phyloP scores from a whole-genome alignment of 1,140 invertebrate species.

The Berghia stephanieae region DNA sequence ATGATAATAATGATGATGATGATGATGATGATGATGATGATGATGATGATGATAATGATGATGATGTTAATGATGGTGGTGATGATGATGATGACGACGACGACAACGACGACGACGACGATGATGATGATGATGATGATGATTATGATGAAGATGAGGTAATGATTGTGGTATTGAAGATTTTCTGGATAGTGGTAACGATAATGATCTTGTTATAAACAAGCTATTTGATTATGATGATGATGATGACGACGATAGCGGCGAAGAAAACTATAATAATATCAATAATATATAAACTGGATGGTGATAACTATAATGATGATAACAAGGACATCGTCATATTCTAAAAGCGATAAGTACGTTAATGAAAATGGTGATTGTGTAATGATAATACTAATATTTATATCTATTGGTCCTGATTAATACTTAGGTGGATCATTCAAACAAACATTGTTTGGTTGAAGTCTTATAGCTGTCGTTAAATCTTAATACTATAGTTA shows the following conservation, averaged over 20 bases:
- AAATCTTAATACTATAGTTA: too few relatives aligned
- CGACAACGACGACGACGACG: not conserved
- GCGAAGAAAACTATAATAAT: not conserved
- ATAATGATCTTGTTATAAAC: conserved; percentile 18
- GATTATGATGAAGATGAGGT: too few relatives aligned
- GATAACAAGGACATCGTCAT: too few relatives aligned
- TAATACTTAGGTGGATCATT: too few relatives aligned
- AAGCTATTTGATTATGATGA: not conserved
- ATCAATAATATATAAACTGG: not conserved
- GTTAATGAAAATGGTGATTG: too few relatives aligned
- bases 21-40: conserved; percentile 6
- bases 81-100: not conserved
- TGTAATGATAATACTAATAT: too few relatives aligned
- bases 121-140: conserved; percentile 23
- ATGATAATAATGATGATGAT: not conserved
- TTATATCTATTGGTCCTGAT: too few relatives aligned
- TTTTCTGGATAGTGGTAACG: conserved; percentile 18
- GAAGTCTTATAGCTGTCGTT: too few relatives aligned
- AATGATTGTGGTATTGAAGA: conserved; percentile 22
- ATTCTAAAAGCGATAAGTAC: too few relatives aligned
- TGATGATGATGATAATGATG: not conserved
- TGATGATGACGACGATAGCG: not conserved
- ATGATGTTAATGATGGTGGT: too few relatives aligned
- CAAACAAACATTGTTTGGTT: too few relatives aligned
- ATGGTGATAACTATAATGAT: not conserved